Conservation (phyloP, 2,888 invertebrate species). For the Ischnura elegans region DNA sequence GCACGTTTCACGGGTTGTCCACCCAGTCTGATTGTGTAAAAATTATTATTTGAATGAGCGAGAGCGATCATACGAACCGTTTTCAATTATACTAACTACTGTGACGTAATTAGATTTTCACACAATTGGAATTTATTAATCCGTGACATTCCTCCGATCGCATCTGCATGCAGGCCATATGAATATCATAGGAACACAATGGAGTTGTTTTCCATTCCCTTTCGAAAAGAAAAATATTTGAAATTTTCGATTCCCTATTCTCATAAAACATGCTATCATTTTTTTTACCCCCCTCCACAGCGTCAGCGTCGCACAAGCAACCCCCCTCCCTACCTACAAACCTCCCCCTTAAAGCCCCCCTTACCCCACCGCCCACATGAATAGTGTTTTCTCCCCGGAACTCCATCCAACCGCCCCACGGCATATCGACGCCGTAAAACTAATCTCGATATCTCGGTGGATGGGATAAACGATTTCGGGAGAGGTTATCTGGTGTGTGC, state of each 20-base stretch:
- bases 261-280: not conserved
- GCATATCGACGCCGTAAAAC: slow-evolving; percentile 44
- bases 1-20: too few relatives aligned
- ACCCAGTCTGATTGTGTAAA: too few relatives aligned
- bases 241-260: not conserved
- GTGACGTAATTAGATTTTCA: too few relatives aligned
- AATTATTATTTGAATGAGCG: too few relatives aligned
- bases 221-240: not conserved
- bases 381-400: not conserved
- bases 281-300: not conserved
- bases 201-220: not conserved
- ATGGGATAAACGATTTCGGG: not conserved
- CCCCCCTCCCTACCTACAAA: not conserved
- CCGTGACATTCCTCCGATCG: too few relatives aligned
- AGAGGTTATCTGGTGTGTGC: slow-evolving; percentile 25
- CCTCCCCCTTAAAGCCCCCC: not conserved
- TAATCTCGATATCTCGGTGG: slow-evolving; percentile 4
- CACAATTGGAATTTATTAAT: too few relatives aligned
- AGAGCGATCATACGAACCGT: too few relatives aligned
- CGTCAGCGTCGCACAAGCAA: not conserved
- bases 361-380: not conserved
- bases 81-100: too few relatives aligned
- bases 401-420: not conserved
- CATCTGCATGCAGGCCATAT: not conserved
- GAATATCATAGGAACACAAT: not conserved